phyloP scores from a whole-genome alignment of 1,140 invertebrate species.

The Achatina immaculata region DNA sequence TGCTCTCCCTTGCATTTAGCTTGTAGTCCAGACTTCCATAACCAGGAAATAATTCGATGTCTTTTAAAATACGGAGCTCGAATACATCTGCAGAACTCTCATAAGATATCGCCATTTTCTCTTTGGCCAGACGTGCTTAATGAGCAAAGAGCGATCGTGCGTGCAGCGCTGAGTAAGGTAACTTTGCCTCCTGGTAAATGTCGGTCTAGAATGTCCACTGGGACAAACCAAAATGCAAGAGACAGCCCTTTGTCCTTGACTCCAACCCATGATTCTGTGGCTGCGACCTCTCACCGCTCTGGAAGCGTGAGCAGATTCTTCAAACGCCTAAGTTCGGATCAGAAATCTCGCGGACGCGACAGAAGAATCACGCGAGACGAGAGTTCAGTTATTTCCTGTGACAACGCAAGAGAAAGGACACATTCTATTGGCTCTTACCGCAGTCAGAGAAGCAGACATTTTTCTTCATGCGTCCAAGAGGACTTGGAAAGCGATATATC shows the following conservation, averaged over 20 bases:
- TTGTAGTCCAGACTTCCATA: slow-evolving; percentile 72
- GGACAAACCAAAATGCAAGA: slow-evolving; percentile 27
- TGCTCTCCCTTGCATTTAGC: slow-evolving; percentile 76
- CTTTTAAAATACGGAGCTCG: slow-evolving; percentile 74
- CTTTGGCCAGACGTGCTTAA: slow-evolving; percentile 69
- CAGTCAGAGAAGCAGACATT: slow-evolving; percentile 43
- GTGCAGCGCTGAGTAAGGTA: slow-evolving; percentile 41
- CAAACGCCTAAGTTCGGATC: slow-evolving; percentile 47
- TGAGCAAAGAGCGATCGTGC: slow-evolving; percentile 72
- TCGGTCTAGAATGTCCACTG: slow-evolving; percentile 33
- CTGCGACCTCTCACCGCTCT: slow-evolving; percentile 32
- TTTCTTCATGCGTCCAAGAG: slow-evolving; percentile 48
- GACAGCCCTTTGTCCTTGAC: slow-evolving; percentile 8
- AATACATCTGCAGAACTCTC: slow-evolving; percentile 71
- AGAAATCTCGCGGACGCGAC: slow-evolving; percentile 37
- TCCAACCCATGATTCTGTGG: slow-evolving; percentile 14
- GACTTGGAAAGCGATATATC: slow-evolving; percentile 50
- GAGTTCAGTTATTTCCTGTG: slow-evolving; percentile 16
- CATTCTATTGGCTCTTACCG: slow-evolving; percentile 47
- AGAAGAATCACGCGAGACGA: slow-evolving; percentile 41
- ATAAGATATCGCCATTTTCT: slow-evolving; percentile 68
- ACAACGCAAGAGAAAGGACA: slow-evolving; percentile 38
- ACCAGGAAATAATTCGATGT: slow-evolving; percentile 73
- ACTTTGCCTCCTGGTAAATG: slow-evolving; percentile 21
- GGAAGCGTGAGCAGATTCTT: slow-evolving; percentile 54